Evolutionary conservation across 2,113 vertebrate species (phyloP), one percentile per base, ranked within the genome.

Genomic region (Nothobranchius kuhntae): DNA sequence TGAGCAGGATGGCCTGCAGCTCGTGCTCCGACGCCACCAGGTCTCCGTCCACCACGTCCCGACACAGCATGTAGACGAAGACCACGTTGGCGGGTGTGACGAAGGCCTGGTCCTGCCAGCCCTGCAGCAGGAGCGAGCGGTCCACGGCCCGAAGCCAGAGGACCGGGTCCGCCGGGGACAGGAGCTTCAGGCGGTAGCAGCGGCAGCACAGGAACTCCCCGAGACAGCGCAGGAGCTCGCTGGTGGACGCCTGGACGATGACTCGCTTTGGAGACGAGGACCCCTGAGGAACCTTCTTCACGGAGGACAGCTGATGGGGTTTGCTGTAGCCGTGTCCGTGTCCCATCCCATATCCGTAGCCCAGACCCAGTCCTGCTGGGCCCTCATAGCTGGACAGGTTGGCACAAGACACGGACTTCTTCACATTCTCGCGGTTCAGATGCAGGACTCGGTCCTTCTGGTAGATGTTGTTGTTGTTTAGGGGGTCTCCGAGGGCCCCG

Each of bases 51-150:
- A 95, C 92, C 0, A 93, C 93, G 15, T 94, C 92, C 0, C 94
- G 88, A 47, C 93, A 94, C 73, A 95, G 89, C 94, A 95, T 91
- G 87, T 95, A 95, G 64, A 95, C 92, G 35, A 95, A 95, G 50
- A 95, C 94, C 61, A 95, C 93, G 11, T 94, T 95, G 68, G 94
- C 94, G 0, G 94, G 94, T 0, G 94, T 95, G 71, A 95, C 93
- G 13, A 95, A 95, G 79, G 94, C 94, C 83, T 95, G 94, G 86
- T 95, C 94, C 89, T 95, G 94, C 94, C 94, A 95, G 53, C 94
- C 94, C 73, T 95, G 94, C 44, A 95, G 86, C 47, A 95, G 89
- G 53, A 95, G 84, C 0, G 94, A 92, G 30, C 94, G 93, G 80
- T 95, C 94, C 47, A 95, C 94, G 0, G 92, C 91, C 5, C 93